Percentiles rank a stretch among this genome's conserved stretches.
phyloP scores from a whole-genome alignment of 2,888 invertebrate species.

The Lepeophtheirus nordmannii region DNA sequence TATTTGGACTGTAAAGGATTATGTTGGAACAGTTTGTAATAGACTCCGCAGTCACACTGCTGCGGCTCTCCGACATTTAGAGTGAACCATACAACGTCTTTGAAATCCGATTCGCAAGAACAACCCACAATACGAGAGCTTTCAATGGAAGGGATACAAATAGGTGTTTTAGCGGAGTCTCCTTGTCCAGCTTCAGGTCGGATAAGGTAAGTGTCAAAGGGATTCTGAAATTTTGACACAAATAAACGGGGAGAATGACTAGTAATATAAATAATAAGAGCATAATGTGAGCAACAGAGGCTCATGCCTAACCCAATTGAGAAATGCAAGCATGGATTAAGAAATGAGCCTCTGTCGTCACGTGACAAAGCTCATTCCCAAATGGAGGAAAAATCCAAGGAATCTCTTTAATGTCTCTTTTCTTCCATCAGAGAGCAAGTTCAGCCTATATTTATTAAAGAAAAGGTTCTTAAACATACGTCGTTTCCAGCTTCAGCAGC shows the following conservation, averaged over 20 bases:
- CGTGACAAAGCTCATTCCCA: no score
- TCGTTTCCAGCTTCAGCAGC: slow-evolving; percentile 74
- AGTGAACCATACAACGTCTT: slow-evolving; percentile 23
- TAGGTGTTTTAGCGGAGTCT: not conserved
- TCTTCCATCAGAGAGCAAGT: no score
- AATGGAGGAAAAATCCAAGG: no score
- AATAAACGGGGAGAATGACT: no score
- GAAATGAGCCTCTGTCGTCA: no score
- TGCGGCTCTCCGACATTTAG: slow-evolving; percentile 8
- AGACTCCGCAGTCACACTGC: slow-evolving; percentile 20
- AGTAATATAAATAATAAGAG: not conserved
- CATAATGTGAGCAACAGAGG: not conserved
- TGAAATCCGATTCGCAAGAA: slow-evolving; percentile 20
- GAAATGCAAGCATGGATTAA: no score
- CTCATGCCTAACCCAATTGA: no score
- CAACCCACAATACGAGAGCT: slow-evolving; percentile 22
- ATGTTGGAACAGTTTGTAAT: slow-evolving; percentile 21
- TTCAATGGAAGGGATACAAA: slow-evolving; percentile 17
- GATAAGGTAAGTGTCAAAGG: slow-evolving; percentile 23
- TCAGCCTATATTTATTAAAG: no score
- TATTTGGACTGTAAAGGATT: slow-evolving; percentile 16
- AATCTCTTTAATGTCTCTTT: no score
- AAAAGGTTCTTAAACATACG: slow-evolving; percentile 29
- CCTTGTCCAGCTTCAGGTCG: slow-evolving; percentile 19
- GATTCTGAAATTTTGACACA: slow-evolving; percentile 11